phyloP scores from a whole-genome alignment of 2,797 vertebrate species.

The Anguilla marmorata region DNA sequence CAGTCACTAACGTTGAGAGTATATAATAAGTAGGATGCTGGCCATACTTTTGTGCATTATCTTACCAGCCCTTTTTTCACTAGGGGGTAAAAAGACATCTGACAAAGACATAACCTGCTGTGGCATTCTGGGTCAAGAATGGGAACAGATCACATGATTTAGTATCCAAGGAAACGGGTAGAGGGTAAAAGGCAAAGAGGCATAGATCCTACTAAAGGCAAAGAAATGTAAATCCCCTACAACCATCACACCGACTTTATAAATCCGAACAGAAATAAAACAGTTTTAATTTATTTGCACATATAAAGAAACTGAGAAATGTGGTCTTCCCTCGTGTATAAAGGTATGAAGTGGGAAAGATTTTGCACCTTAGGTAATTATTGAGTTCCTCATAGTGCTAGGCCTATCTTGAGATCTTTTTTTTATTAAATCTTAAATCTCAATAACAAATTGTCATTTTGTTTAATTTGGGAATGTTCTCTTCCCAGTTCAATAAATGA shows the following conservation, averaged over 20 bases:
- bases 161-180: constrained; percentile 1
- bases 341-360: background rate
- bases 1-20: background rate
- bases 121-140: background rate
- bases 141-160: constrained; percentile 4
- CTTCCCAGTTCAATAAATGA: background rate
- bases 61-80: background rate
- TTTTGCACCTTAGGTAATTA: background rate
- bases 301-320: background rate
- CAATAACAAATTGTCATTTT: background rate
- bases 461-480: background rate
- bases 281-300: background rate
- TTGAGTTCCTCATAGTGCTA: background rate
- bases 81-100: background rate
- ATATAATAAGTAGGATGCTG: background rate
- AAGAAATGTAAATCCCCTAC: background rate
- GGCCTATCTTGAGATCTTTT: background rate
- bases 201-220: background rate
- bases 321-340: background rate
- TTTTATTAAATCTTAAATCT: background rate
- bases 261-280: background rate
- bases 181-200: background rate
- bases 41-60: background rate
- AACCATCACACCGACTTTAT: background rate
- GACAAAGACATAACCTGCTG: background rate